Percentiles rank a stretch among this genome's conserved stretches.
Conservation (phyloP, 53 echinoderm and acorn worm species). For the Henricia sp. region DNA sequence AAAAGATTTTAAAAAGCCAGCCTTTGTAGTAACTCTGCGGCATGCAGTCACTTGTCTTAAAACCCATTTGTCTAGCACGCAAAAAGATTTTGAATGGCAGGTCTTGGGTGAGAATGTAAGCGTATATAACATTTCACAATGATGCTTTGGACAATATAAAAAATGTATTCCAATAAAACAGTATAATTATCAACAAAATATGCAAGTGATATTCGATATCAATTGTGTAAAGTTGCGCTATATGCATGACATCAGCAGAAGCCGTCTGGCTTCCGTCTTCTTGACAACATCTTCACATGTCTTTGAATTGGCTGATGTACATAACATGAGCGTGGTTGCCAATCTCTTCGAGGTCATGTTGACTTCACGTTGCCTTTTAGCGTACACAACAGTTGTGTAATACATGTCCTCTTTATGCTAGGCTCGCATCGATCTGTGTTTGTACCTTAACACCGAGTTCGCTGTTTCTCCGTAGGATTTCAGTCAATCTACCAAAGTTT, state of each 20-base stretch:
- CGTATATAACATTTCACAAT: slow-evolving; percentile 31
- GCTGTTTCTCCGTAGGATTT: neutral
- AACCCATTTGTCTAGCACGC: neutral
- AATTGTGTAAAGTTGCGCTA: slow-evolving; percentile 14
- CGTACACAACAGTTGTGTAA: slow-evolving; percentile 18
- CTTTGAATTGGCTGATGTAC: neutral
- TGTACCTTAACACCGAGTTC: slow-evolving; percentile 18
- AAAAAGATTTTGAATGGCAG: neutral
- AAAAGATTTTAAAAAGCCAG: neutral
- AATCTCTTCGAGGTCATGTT: neutral
- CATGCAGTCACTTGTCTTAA: neutral
- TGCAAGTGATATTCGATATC: slow-evolving; percentile 54
- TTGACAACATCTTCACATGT: neutral
- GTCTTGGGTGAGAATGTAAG: neutral
- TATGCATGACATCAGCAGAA: slow-evolving; percentile 12
- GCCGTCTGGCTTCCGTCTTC: slow-evolving; percentile 20
- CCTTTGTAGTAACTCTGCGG: neutral
- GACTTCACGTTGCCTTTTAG: slow-evolving; percentile 14
- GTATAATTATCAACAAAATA: slow-evolving; percentile 24
- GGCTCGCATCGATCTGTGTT: slow-evolving; percentile 15
- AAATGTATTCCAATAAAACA: slow-evolving; percentile 15
- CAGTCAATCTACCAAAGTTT: neutral
- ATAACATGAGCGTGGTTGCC: neutral
- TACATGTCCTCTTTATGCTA: neutral
- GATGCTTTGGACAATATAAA: slow-evolving; percentile 36